Percentiles rank a stretch among this genome's conserved stretches.
These are phyloP conservation scores for Macrophya alboannulata DNA, from an alignment of 2,888 invertebrate genomes.

Conservation along the genomic window DNA sequence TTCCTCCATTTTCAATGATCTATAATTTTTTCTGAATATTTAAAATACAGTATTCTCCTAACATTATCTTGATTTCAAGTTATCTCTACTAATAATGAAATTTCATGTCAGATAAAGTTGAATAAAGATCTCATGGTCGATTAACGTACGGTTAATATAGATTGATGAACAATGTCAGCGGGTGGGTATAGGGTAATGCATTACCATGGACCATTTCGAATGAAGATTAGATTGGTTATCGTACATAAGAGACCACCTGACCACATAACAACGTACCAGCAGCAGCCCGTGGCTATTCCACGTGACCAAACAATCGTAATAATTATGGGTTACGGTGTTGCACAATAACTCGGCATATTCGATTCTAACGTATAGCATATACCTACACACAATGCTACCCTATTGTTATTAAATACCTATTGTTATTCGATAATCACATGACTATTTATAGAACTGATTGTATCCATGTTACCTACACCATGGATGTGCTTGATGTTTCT, in stretches of 20 bases:
- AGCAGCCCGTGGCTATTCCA: conserved; percentile 19
- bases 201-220: not conserved
- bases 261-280: not conserved
- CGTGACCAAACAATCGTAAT: conserved; percentile 44
- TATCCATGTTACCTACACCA: not conserved
- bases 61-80: not conserved
- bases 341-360: conserved; percentile 34
- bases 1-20: not conserved
- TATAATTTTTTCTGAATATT: not conserved
- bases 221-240: conserved; percentile 14
- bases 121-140: not conserved
- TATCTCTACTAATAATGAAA: not conserved
- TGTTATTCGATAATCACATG: conserved; percentile 36
- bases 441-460: conserved; percentile 26
- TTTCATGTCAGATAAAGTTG: not conserved
- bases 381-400: conserved; percentile 6
- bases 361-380: not conserved
- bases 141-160: not conserved
- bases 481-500: not conserved
- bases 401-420: conserved; percentile 44
- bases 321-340: conserved; percentile 29
- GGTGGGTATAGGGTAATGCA: not conserved
- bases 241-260: not conserved
- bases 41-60: not conserved
- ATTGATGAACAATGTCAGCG: conserved; percentile 11